Evolutionary conservation across 2,797 vertebrate species (phyloP), one percentile per base, ranked within the genome.

Genomic region (Epinephelus awoara): DNA sequence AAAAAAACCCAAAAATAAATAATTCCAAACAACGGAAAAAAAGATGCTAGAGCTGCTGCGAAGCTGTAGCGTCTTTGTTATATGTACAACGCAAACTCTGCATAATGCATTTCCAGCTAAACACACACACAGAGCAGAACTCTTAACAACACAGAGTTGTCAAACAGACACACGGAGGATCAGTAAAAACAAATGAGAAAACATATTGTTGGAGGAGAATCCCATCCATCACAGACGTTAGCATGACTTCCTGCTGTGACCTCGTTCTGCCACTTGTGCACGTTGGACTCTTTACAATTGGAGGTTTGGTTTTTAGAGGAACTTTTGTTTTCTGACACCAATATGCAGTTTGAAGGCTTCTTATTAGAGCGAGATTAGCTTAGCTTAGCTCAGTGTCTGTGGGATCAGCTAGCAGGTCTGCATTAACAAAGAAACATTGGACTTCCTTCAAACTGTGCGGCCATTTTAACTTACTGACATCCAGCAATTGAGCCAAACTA

Each of bases 1-100:
- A 18, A 58, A 62, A 49, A 27, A 46, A 25, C 6, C 25, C 6
- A 9, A 29, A 72, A 87, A 89, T 82, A 67, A 79, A 88, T 79
- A 77, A 65, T 68, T 54, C 34, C 40, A 80, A 72, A 74, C 8
- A 34, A 63, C 7, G 15, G 59, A 23, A 55, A 50, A 64, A 18
- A 7, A 7, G 46, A 67, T 18, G 40, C 57, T 10, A 17, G 25
- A 77, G 29, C 70, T 49, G 29, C 51, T 29, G 75, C n/a, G 70
- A 70, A 79, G 34, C 64, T 17, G 23, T 51, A 52, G 57, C 49
- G 2, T 9, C 21, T 61, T 78, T 18, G n/a, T 64, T 49, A 8
- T 21, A 61, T 56, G 34, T 75, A 68, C 42, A 67, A 58, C 19
- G 6, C 23, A 52, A 80, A 62, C 19, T 27, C 40, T 23, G 57